Percentiles rank a stretch among this genome's conserved stretches.
These are phyloP conservation scores for Drosophila pegasa DNA, from an alignment of 2,888 invertebrate species.

Conservation along the genomic window DNA sequence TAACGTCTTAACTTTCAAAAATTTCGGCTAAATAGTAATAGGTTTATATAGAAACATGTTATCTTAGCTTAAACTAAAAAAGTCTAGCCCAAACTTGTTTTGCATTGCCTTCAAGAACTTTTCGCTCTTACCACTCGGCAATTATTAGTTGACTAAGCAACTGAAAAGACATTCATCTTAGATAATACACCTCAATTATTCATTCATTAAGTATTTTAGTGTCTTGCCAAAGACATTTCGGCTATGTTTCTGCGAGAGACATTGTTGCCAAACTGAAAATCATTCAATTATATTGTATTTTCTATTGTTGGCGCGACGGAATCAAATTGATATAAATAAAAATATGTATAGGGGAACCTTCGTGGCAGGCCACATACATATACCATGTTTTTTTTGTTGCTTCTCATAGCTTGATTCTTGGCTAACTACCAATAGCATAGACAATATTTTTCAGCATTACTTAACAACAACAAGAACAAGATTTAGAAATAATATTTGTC, in stretches of 20 bases:
- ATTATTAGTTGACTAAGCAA: not conserved
- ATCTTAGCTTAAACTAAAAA: not conserved
- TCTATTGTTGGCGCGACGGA: slow-evolving; percentile 32
- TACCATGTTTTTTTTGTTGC: not conserved
- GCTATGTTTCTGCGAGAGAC: too few species aligned
- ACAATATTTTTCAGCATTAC: slow-evolving; percentile 65
- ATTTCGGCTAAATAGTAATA: not conserved
- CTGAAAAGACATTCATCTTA: not conserved
- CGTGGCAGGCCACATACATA: slow-evolving; percentile 12
- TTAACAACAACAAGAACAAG: slow-evolving; percentile 49
- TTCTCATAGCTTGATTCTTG: slow-evolving; percentile 51
- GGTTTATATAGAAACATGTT: accelerated
- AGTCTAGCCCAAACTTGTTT: too few species aligned
- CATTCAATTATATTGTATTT: slow-evolving; percentile 27
- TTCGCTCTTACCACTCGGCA: not conserved
- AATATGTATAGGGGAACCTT: slow-evolving; percentile 51
- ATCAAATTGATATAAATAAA: slow-evolving; percentile 54
- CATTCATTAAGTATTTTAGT: not conserved
- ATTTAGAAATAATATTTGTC: slow-evolving; percentile 38
- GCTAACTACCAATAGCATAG: slow-evolving; percentile 71
- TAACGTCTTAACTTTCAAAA: not conserved
- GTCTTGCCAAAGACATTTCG: not conserved
- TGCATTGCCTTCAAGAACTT: not conserved
- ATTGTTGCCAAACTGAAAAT: slow-evolving; percentile 15
- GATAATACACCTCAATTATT: not conserved